These are phyloP conservation scores for Brachionus asplanchnoidis DNA, from an alignment of 1,140 invertebrate genomes.

Conservation along the genomic window DNA sequence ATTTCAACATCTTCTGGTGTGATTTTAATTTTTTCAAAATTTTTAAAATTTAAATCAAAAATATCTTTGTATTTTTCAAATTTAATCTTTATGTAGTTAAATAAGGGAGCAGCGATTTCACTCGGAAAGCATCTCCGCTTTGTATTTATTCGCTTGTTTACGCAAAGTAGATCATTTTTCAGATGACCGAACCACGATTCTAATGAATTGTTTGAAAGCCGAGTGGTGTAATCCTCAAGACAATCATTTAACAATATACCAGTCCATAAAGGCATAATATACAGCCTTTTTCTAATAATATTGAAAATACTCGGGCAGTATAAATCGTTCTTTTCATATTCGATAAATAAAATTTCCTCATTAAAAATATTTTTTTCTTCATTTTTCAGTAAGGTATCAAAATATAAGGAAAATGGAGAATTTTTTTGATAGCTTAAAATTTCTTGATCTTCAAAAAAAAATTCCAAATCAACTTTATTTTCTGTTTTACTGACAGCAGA, in stretches of 20 bases:
- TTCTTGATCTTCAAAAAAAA: no score
- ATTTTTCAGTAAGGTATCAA: no score
- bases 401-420: no score
- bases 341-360: no score
- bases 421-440: no score
- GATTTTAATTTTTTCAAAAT: background rate
- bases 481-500: no score
- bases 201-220: slow-evolving; percentile 3
- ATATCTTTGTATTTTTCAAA: background rate
- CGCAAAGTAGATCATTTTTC: background rate
- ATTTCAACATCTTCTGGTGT: background rate
- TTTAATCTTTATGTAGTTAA: background rate
- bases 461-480: no score
- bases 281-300: no score
- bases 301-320: no score
- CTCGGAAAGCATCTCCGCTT: background rate
- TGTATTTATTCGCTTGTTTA: background rate
- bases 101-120: background rate
- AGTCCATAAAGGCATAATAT: background rate
- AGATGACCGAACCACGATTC: slow-evolving; percentile 7
- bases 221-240: background rate
- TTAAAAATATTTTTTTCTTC: no score
- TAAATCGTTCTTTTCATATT: no score
- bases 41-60: background rate
- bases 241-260: background rate